phyloP scores from a whole-genome alignment of 1,140 invertebrate species.

The Harlomillsia oculata region DNA sequence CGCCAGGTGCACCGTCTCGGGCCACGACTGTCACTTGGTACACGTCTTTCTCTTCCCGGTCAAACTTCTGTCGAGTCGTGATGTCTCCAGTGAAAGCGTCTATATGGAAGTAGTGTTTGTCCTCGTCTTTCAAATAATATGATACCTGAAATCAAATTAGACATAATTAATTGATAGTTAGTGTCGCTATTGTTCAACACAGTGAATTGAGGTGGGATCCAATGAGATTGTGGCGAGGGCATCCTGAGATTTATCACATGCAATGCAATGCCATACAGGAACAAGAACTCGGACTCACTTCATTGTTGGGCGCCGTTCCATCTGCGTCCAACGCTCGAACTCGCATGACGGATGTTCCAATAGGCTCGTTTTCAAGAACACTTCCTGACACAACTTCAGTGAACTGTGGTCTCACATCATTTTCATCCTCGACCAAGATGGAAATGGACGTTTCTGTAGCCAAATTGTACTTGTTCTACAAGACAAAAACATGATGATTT shows the following conservation, averaged over 20 bases:
- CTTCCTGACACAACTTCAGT: constrained; percentile 63
- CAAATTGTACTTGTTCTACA: constrained; percentile 70
- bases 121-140: constrained; percentile 57
- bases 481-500: too few species aligned
- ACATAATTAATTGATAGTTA: too few species aligned
- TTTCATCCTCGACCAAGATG: constrained; percentile 70
- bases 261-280: too few species aligned
- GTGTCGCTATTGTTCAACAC: neutral
- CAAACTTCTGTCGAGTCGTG: constrained; percentile 63
- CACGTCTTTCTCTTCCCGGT: constrained; percentile 64
- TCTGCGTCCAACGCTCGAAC: constrained; percentile 77
- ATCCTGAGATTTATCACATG: too few species aligned
- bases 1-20: constrained; percentile 60
- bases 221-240: too few species aligned
- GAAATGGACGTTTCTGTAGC: constrained; percentile 64
- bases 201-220: neutral
- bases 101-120: constrained; percentile 62
- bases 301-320: constrained; percentile 67
- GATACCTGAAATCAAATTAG: too few species aligned
- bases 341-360: constrained; percentile 71
- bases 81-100: constrained; percentile 73
- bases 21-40: constrained; percentile 78
- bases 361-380: constrained; percentile 70
- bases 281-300: constrained; percentile 41
- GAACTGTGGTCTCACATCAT: constrained; percentile 74